These are phyloP conservation scores for Chionoecetes opilio DNA, from an alignment of 1,140 invertebrate genomes.

Conservation along the genomic window DNA sequence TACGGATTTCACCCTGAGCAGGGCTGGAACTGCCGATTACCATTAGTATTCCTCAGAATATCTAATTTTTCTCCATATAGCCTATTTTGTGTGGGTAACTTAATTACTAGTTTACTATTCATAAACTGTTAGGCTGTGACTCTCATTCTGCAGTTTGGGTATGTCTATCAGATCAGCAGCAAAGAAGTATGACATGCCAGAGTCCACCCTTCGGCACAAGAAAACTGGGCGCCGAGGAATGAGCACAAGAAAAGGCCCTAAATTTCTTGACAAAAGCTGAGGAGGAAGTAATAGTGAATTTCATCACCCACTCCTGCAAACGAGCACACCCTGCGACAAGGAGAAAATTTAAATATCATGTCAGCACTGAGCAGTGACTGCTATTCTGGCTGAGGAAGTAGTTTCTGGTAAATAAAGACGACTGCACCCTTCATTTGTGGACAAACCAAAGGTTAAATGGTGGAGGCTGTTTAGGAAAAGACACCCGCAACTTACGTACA, in stretches of 20 bases:
- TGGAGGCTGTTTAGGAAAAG: conserved; percentile 15
- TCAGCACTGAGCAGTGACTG: not conserved
- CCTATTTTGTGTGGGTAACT: too few species aligned
- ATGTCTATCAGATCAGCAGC: not conserved
- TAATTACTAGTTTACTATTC: too few species aligned
- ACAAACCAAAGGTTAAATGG: not conserved
- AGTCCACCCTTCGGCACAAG: not conserved
- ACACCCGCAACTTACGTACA: not conserved
- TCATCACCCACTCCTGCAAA: not conserved
- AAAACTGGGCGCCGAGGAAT: not conserved
- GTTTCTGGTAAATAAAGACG: not conserved
- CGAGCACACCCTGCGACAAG: conserved; percentile 33
- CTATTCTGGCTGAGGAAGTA: not conserved
- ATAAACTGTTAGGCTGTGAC: too few species aligned
- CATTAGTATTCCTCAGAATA: too few species aligned
- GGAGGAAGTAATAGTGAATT: not conserved
- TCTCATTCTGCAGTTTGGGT: conserved; percentile 31
- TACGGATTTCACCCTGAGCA: too few species aligned
- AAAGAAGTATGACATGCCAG: not conserved
- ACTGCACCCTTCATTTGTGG: not conserved
- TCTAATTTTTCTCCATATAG: too few species aligned
- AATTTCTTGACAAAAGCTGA: not conserved
- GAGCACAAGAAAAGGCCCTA: not conserved
- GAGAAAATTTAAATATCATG: not conserved
- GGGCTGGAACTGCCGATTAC: too few species aligned